Percentiles rank a stretch among this genome's conserved stretches.
These are phyloP conservation scores for Dorcus parallelipipedus DNA, from an alignment of 2,888 invertebrate species.

Conservation along the genomic window DNA sequence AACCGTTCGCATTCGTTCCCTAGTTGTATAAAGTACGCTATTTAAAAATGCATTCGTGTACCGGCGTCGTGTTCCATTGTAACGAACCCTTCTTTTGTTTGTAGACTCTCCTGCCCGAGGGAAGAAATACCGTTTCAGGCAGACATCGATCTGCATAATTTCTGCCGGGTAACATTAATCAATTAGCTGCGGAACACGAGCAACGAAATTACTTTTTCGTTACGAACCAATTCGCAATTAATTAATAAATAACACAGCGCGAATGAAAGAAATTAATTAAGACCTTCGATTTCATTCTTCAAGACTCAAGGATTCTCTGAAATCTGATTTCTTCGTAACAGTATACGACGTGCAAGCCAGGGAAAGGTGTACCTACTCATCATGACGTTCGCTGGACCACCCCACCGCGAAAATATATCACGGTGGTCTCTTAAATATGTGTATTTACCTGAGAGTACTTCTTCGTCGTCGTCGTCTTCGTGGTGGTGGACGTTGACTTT, in stretches of 20 bases:
- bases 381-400: conserved; percentile 3
- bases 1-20: not conserved
- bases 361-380: too few relatives aligned
- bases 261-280: too few relatives aligned
- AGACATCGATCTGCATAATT: not conserved
- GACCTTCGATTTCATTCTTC: too few relatives aligned
- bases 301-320: not conserved
- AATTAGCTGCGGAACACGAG: not conserved
- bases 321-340: not conserved
- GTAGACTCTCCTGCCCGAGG: not conserved
- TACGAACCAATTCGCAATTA: too few relatives aligned
- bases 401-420: conserved; percentile 12
- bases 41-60: conserved; percentile 2
- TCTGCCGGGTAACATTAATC: not conserved
- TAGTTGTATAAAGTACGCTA: not conserved
- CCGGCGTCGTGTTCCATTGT: conserved; percentile 1
- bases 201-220: too few relatives aligned
- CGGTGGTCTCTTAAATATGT: conserved; percentile 14
- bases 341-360: not conserved
- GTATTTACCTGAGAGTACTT: conserved; percentile 11
- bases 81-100: conserved; percentile 3
- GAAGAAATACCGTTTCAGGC: not conserved
- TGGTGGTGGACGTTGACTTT: too few relatives aligned
- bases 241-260: too few relatives aligned
- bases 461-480: not conserved